Conservation (phyloP, 92 coral and sea anemone genomes). For the Montipora capitata region DNA sequence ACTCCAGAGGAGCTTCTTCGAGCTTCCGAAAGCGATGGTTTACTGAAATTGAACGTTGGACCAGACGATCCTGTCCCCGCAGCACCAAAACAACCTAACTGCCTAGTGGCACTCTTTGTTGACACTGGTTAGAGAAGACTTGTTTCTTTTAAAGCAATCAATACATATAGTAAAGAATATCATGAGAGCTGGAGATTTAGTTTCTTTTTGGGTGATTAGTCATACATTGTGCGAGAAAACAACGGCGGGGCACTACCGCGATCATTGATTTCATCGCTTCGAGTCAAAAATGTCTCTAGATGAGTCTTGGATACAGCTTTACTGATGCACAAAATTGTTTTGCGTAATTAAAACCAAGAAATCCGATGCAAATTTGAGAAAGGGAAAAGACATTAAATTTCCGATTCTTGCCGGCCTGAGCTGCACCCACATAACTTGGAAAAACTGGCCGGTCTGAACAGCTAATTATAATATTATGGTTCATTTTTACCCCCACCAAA, state of each 20-base stretch:
- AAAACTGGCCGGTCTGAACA: background rate
- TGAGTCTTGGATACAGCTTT: too few relatives aligned
- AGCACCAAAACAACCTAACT: slow-evolving; percentile 39
- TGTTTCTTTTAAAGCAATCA: too few relatives aligned
- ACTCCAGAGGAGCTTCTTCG: background rate
- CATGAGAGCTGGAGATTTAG: background rate
- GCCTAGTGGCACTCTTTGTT: slow-evolving; percentile 31
- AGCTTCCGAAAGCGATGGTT: slow-evolving; percentile 36
- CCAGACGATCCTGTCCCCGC: slow-evolving; percentile 4
- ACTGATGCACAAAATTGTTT: background rate
- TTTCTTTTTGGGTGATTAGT: background rate
- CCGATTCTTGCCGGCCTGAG: background rate
- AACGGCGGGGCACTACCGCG: too few relatives aligned
- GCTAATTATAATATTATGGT: background rate
- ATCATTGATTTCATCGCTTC: too few relatives aligned
- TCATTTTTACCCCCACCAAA: background rate
- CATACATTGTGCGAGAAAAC: background rate
- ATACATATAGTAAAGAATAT: background rate
- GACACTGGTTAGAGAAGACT: background rate
- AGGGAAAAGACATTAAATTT: background rate
- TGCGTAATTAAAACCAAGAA: too few relatives aligned
- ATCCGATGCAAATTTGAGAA: background rate
- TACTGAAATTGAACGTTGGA: slow-evolving; percentile 28
- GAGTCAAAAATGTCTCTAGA: too few relatives aligned
- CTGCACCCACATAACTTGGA: background rate